These are phyloP conservation scores for Oxyteleia sp. DNA, from an alignment of 2,888 invertebrate genomes.

Conservation along the genomic window DNA sequence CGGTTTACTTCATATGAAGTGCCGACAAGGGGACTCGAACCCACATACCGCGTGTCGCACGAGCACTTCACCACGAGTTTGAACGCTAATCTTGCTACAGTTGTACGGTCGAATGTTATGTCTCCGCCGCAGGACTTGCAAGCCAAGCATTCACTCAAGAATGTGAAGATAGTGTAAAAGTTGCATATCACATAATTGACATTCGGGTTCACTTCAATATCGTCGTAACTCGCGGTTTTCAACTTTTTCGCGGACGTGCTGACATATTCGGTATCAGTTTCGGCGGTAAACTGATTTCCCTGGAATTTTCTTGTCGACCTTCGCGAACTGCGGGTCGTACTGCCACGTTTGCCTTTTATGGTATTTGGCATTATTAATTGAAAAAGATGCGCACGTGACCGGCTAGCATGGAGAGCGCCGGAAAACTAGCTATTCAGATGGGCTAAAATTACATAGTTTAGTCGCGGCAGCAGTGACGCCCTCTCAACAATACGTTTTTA, in stretches of 20 bases:
- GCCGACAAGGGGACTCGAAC: too few species aligned
- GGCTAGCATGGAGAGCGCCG: too few species aligned
- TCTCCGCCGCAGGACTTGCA: neutral
- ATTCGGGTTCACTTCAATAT: slow-evolving; percentile 25
- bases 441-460: slow-evolving; percentile 9
- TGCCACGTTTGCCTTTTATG: too few species aligned
- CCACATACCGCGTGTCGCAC: too few species aligned
- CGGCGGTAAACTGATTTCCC: slow-evolving; percentile 22
- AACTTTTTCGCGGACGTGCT: slow-evolving; percentile 32
- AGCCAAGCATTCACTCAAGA: neutral
- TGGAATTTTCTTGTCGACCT: slow-evolving; percentile 27
- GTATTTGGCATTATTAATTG: too few species aligned
- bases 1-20: neutral
- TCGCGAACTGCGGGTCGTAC: too few species aligned
- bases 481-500: slow-evolving; percentile 5
- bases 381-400: too few species aligned
- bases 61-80: neutral
- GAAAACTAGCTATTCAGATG: slow-evolving; percentile 25
- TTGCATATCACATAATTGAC: slow-evolving; percentile 29
- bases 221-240: slow-evolving; percentile 37
- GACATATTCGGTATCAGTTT: slow-evolving; percentile 14
- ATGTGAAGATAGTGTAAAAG: neutral
- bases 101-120: neutral
- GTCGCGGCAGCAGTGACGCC: slow-evolving; percentile 18
- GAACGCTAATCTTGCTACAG: neutral